Evolutionary conservation across 2,888 invertebrate species (phyloP), one percentile per base, ranked within the genome.

Genomic region (Oscheius sp.): DNA sequence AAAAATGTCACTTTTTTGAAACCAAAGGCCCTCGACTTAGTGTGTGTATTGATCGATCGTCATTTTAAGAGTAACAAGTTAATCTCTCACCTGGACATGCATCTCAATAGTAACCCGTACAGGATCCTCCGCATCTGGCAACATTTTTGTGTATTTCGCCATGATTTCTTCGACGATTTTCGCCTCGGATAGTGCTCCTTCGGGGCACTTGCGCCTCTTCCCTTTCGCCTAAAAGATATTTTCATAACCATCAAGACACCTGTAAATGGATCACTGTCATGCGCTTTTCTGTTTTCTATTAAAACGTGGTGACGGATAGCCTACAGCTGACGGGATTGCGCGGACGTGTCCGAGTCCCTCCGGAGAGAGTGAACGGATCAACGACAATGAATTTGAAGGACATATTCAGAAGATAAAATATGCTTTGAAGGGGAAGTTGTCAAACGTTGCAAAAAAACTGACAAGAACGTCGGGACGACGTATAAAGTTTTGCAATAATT

Each of bases 61-160:
- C 33, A n/a, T 6, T n/a, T 20, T 17, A n/a, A 30, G 14, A 5
- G 17, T 17, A 20, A 6, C 14, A n/a, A 30, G 14, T 30, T n/a
- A 32, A 51, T 4, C 50, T 41, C 64, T 44, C 0, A 80, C 82
- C 79, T 84, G 83, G 0, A 83, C 84, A 66, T 83, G 84, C 71
- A 85, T 74, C 71, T 85, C 85, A 54, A 85, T 75, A 49, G 81
- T 73, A 8, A 85, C 84, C 30, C 70, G 67, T 6, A 85, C 84
- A 36, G 77, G 74, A 33, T 84, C 85, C 57, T 84, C 84, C 8
- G 82, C 78, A 57, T 81, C 81, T n/a, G 85, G 85, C 63, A 85
- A 67, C 79, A 81, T 80, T 70, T 84, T 85, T 33, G 83, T 85
- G 74, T 85, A 85, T 70, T 85, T 85, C 45, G 63, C 62, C 75